Evolutionary conservation across 2,113 vertebrate species (phyloP).

Genomic region (Aramus guarauna): DNA sequence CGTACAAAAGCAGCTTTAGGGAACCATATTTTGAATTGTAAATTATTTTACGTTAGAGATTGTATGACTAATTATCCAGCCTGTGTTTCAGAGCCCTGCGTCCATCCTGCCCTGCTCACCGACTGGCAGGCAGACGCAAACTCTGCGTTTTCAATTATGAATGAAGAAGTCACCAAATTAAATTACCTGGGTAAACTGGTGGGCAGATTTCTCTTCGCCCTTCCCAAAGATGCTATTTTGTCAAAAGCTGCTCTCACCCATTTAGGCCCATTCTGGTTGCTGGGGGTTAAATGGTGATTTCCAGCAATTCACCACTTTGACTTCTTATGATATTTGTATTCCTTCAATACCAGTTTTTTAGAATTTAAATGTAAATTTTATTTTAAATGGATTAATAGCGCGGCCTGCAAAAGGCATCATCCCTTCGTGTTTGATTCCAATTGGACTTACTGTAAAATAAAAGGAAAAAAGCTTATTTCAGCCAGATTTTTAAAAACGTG

Average conservation of each 20-base stretch:
- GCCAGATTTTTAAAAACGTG: background rate
- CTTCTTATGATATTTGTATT: background rate
- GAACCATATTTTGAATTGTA: background rate
- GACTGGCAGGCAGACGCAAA: background rate
- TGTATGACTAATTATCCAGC: background rate
- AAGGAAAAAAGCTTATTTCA: background rate
- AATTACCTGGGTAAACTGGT: background rate
- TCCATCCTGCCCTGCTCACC: fast-evolving
- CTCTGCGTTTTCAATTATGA: background rate
- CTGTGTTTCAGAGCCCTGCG: background rate
- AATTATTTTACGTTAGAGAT: background rate
- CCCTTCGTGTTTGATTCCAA: background rate
- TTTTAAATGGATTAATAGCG: background rate
- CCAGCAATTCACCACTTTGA: fast-evolving
- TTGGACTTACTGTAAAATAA: background rate
- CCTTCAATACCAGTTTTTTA: background rate
- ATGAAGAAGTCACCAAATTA: background rate
- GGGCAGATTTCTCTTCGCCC: background rate
- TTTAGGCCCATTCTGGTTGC: background rate
- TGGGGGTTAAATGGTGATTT: background rate
- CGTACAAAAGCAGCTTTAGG: background rate
- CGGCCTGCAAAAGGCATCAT: background rate
- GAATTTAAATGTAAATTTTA: background rate
- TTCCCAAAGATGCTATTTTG: background rate
- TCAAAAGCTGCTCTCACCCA: background rate